Evolutionary conservation across 2,888 invertebrate species (phyloP).

Genomic region (Drosophila kambysellisi): DNA sequence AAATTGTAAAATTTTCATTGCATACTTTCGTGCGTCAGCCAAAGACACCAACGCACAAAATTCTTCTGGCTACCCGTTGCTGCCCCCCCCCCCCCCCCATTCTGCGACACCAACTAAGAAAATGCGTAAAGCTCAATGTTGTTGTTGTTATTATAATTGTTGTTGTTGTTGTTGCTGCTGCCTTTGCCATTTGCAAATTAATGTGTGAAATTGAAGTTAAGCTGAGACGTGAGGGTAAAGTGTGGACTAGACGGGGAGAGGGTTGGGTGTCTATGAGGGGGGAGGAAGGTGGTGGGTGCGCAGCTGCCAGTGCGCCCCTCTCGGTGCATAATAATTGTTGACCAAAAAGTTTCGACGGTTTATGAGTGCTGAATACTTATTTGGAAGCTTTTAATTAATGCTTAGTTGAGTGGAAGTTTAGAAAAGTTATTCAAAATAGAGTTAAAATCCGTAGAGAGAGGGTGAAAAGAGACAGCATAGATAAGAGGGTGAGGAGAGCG

Average conservation of each 20-base stretch:
- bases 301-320: neutral
- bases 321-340: constrained; percentile 35
- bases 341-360: constrained; percentile 42
- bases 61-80: constrained; percentile 10
- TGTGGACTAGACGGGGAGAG: neutral
- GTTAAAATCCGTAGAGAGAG: neutral
- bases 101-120: neutral
- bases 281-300: neutral
- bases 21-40: constrained; percentile 64
- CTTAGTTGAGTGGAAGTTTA: constrained; percentile 42
- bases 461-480: neutral
- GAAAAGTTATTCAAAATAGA: constrained; percentile 31
- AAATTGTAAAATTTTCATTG: constrained; percentile 75
- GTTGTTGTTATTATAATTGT: constrained; percentile 3
- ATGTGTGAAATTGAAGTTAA: constrained; percentile 66
- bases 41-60: constrained; percentile 48
- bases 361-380: constrained; percentile 52
- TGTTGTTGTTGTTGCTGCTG: constrained; percentile 24
- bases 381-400: constrained; percentile 66
- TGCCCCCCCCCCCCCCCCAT: neutral
- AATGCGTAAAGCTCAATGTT: constrained; percentile 41
- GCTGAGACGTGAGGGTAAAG: constrained; percentile 9
- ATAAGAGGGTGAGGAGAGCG: neutral
- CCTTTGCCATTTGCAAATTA: constrained; percentile 63
- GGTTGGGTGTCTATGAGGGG: neutral